Base-by-base conservation (phyloP, 2,113 vertebrate species). In the Pluvialis apricaria region DNA sequence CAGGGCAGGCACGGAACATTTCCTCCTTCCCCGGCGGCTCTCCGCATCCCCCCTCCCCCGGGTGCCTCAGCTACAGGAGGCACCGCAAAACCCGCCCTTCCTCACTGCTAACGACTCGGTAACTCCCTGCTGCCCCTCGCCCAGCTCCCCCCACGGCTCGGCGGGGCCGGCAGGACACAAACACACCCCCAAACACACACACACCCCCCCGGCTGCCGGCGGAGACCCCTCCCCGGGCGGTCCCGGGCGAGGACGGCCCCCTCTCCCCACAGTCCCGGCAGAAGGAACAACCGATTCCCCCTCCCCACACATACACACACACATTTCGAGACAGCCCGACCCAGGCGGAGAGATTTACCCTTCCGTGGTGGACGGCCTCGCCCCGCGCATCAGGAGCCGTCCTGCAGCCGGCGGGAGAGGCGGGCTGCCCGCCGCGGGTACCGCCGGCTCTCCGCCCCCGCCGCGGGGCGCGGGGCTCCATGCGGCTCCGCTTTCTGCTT, bases 81-180 rank as follows among this genome's bases (percentile, higher is more conserved):
- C 42, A 15, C 44, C 44, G 52, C 66, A 4, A 6, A 80, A 11
- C 44, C 52, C 64, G 16, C 3, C 55, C 73, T 14, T 28, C 47
- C 9, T 3, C 20, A 1, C 36, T 2, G 40, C 40, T 10, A 5
- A 14, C 2, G 17, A 11, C 13, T 5, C 55, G 2, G 3, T 4
- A 54, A 57, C 78, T 75, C 25, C 5, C 13, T 4, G 24, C 1
- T 36, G 3, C 22, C 17, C 26, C 51, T 19, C 49, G 26, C 34
- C 24, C 38, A 5, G 12, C n/a, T 36, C 6, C 21, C 62, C 42
- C 15, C 10, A 5, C 11, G 11, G 32, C 26, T 28, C 17, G 9
- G 8, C 5, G 19, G 34, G 6, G 47, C 61, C 22, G 13, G 26
- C 40, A 8, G 36, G 42, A 15, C 49, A 10, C 9, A 44, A 44